Evolutionary conservation across 2,888 invertebrate species (phyloP).

Genomic region (Dynastes hyllus): DNA sequence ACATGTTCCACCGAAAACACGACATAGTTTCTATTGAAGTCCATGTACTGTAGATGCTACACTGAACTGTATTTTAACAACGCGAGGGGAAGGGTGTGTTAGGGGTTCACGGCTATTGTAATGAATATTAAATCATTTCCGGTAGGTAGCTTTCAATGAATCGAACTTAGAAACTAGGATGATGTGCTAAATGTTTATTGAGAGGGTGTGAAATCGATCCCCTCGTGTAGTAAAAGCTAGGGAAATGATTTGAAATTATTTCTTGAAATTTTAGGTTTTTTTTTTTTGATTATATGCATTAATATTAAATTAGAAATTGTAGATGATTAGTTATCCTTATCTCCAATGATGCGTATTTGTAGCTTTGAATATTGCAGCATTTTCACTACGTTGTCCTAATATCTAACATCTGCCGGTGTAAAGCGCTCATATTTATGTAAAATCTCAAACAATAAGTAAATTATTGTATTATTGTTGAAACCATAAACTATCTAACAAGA

Average conservation of each 20-base stretch:
- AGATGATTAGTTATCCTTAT: too few species aligned
- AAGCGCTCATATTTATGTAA: neutral
- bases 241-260: too few species aligned
- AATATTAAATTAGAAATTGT: neutral
- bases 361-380: too few species aligned
- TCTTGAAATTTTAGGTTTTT: too few species aligned
- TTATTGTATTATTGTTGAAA: neutral
- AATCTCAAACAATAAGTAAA: too few species aligned
- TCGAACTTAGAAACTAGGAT: conserved; percentile 54
- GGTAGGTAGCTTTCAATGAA: conserved; percentile 64
- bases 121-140: conserved; percentile 70
- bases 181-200: conserved; percentile 60
- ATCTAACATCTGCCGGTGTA: too few species aligned
- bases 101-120: conserved; percentile 65
- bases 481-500: too few species aligned
- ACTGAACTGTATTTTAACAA: conserved; percentile 43
- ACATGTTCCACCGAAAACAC: conserved; percentile 48
- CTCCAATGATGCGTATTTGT: too few species aligned
- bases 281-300: neutral
- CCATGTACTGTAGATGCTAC: neutral
- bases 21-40: conserved; percentile 25
- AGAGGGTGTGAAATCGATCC: conserved; percentile 44
- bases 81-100: too few species aligned
- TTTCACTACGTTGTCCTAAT: too few species aligned
- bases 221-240: neutral